Evolutionary conservation across 2,797 vertebrate species (phyloP).

Genomic region (Micromesistius poutassou): DNA sequence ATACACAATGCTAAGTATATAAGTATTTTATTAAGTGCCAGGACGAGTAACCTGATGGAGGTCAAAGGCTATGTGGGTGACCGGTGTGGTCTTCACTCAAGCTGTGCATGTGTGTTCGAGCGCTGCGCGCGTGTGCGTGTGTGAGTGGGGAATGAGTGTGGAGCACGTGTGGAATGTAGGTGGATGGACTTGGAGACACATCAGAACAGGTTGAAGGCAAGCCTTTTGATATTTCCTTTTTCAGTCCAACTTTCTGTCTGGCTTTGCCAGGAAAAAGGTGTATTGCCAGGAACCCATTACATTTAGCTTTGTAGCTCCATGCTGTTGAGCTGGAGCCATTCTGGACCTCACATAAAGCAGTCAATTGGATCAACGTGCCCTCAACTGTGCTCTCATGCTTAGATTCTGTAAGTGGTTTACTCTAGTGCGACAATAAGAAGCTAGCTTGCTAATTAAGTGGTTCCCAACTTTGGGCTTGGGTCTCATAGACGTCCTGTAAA

Average conservation of each 20-base stretch:
- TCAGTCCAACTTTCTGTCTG: neutral
- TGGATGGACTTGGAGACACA: constrained; percentile 38
- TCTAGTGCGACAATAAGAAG: constrained; percentile 11
- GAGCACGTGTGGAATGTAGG: constrained; percentile 47
- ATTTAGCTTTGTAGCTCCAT: too few species aligned
- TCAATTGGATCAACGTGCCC: neutral
- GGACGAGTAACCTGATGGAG: constrained; percentile 32
- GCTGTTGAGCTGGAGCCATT: neutral
- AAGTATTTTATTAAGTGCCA: constrained; percentile 15
- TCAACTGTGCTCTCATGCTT: neutral
- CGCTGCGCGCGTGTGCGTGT: constrained; percentile 14
- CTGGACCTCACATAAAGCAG: neutral
- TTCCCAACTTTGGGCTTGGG: too few species aligned
- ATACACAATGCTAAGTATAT: too few species aligned
- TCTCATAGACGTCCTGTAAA: too few species aligned
- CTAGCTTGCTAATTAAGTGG: constrained; percentile 8
- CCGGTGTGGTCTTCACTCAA: constrained; percentile 26
- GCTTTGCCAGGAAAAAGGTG: neutral
- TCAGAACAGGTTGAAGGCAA: constrained; percentile 39
- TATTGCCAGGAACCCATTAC: neutral
- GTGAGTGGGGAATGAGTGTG: constrained; percentile 17
- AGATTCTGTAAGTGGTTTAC: neutral
- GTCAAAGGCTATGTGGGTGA: constrained; percentile 34
- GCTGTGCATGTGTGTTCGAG: constrained; percentile 14
- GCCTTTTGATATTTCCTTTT: constrained; percentile 5